These are phyloP conservation scores for Dinoponera quadriceps DNA, from an alignment of 1,140 invertebrate species.

Conservation along the genomic window DNA sequence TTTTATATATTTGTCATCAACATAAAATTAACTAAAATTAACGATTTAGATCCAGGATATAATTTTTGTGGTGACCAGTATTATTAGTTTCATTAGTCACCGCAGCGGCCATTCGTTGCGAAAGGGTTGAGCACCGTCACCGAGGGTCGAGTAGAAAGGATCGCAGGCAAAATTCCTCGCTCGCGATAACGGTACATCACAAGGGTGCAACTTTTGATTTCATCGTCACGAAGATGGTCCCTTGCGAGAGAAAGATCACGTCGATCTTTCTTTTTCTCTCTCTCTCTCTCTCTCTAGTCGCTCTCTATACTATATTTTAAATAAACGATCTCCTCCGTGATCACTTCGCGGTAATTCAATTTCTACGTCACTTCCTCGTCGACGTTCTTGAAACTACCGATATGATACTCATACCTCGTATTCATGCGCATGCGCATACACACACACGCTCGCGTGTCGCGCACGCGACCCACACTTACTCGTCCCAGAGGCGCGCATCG, in stretches of 20 bases:
- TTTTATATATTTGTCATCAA: too few species aligned
- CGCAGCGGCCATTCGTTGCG: too few species aligned
- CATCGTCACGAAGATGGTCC: neutral
- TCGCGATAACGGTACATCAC: constrained; percentile 39
- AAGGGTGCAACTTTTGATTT: neutral
- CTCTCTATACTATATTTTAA: neutral
- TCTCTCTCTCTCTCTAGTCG: too few species aligned
- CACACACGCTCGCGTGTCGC: neutral
- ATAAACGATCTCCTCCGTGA: constrained; percentile 9
- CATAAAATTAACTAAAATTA: too few species aligned
- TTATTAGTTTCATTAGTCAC: too few species aligned
- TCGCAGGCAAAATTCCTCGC: constrained; percentile 2
- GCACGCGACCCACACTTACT: constrained; percentile 14
- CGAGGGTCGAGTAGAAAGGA: constrained; percentile 20
- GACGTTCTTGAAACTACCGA: constrained; percentile 2
- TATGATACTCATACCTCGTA: neutral
- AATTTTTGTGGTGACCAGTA: too few species aligned
- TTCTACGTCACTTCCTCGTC: constrained; percentile 29
- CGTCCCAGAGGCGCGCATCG: neutral
- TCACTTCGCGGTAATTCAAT: constrained; percentile 31
- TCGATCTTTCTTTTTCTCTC: too few species aligned
- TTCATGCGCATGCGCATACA: too few species aligned
- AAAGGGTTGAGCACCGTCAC: too few species aligned
- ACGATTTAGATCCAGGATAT: too few species aligned
- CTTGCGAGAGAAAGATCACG: too few species aligned